Evolutionary conservation across 2,113 vertebrate species (phyloP).

Genomic region (Indicator indicator): DNA sequence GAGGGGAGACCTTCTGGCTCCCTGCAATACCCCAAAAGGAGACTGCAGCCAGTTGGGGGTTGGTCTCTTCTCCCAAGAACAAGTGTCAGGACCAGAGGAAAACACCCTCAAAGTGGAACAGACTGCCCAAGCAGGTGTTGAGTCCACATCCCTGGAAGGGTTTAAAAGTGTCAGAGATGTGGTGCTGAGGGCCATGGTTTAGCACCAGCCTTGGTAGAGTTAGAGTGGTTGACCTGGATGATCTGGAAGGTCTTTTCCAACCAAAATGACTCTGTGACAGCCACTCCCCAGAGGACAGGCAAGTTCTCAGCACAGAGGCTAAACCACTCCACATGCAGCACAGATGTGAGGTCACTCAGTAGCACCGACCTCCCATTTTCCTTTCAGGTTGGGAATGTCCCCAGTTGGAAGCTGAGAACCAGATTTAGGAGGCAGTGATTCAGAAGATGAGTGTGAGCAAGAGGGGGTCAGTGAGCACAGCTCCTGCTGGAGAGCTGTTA

Average conservation of each 20-base stretch:
- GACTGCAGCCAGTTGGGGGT: no score
- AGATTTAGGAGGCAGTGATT: not conserved
- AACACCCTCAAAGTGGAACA: no score
- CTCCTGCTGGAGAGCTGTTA: not conserved
- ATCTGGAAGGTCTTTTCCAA: not conserved
- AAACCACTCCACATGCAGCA: rapidly evolving
- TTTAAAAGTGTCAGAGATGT: no score
- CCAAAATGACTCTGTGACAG: no score
- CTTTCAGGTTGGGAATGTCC: not conserved
- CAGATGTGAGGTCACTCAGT: rapidly evolving
- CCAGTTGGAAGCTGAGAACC: not conserved
- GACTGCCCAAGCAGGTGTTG: no score
- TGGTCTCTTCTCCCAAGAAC: no score
- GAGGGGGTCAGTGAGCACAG: no score
- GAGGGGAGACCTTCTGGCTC: no score
- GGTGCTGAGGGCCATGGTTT: not conserved
- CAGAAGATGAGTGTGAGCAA: not conserved
- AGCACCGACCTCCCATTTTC: not conserved
- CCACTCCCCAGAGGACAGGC: not conserved
- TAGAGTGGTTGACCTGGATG: not conserved
- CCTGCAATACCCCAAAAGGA: no score
- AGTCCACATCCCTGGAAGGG: no score
- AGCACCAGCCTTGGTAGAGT: rapidly evolving
- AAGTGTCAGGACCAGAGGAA: no score
- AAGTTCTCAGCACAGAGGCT: not conserved